Percentiles rank a stretch among this genome's conserved stretches.
Evolutionary conservation across 2,888 invertebrate species (phyloP).

Genomic region (Cryptosula pallasiana): DNA sequence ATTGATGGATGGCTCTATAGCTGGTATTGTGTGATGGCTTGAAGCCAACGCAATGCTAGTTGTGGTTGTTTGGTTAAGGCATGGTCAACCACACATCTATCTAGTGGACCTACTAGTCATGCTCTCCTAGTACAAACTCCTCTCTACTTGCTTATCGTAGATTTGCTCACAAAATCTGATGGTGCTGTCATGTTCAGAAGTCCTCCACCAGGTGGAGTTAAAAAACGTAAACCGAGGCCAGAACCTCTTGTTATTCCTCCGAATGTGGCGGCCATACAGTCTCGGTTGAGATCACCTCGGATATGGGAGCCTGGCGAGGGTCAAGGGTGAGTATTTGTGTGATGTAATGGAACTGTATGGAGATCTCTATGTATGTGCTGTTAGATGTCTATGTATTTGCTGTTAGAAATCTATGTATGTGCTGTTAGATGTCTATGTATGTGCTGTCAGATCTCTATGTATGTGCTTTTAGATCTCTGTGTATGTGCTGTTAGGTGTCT

Average conservation of each 20-base stretch:
- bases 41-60: too few species aligned
- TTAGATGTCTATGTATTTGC: neutral
- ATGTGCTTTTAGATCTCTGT: neutral
- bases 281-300: conserved; percentile 56
- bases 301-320: conserved; percentile 39
- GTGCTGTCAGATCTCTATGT: neutral
- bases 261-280: conserved; percentile 55
- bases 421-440: neutral
- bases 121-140: too few species aligned
- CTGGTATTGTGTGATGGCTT: too few species aligned
- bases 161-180: conserved; percentile 39
- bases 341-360: neutral
- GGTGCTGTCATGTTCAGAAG: conserved; percentile 76
- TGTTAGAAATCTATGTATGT: neutral
- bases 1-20: too few species aligned
- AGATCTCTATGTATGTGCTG: neutral
- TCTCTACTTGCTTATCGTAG: neutral
- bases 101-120: too few species aligned
- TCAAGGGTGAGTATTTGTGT: neutral
- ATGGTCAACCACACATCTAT: too few species aligned
- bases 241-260: conserved; percentile 55
- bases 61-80: too few species aligned
- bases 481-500: neutral
- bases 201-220: conserved; percentile 57
- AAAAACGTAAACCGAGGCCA: conserved; percentile 49